Evolutionary conservation across 2,113 vertebrate species (phyloP), one percentile per base, ranked within the genome.

Genomic region (Sturnira hondurensis): DNA sequence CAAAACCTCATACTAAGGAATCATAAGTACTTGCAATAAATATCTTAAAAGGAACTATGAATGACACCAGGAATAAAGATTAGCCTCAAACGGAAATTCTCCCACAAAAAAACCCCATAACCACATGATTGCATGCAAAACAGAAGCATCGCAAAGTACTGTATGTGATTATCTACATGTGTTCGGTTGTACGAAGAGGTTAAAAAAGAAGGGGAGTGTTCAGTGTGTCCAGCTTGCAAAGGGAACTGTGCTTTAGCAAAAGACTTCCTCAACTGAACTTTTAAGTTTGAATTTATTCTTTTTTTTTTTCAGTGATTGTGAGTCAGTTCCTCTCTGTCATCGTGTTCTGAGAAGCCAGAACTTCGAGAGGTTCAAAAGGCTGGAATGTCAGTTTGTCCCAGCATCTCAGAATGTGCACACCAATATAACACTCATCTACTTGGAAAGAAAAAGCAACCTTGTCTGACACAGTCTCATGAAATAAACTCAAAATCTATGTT

Each of bases 31-130:
- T 83, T 91, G 56, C 68, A 97, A 96, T 97, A 97, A 97, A 97
- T 97, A 95, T 95, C 95, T 95, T 96, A 97, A 98, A 97, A 98
- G 97, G 97, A 98, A 98, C 96, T 98, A 96, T 38, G 93, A 93
- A 58, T 17, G 63, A 98, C 97, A 98, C 65, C 50, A 95, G 97
- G 94, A 95, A 97, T 97, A 90, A 98, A 96, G 96, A 91, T 90
- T 97, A 97, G 70, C 93, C 91, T 91, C 88, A 90, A 93, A 92
- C 61, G 76, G 95, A 98, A 97, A 94, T 96, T 96, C 94, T 96
- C 97, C 38, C 88, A 88, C 91, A 94, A 97, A 95, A 97, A 96
- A 97, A 94, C 36, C 91, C n/a, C n/a, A 96, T 95, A 97, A 97
- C 95, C 97, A 94, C 92, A 43, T 94, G 95, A 97, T 83, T 92